Base-by-base conservation (phyloP, 2,113 vertebrate species). In the Eonycteris spelaea region DNA sequence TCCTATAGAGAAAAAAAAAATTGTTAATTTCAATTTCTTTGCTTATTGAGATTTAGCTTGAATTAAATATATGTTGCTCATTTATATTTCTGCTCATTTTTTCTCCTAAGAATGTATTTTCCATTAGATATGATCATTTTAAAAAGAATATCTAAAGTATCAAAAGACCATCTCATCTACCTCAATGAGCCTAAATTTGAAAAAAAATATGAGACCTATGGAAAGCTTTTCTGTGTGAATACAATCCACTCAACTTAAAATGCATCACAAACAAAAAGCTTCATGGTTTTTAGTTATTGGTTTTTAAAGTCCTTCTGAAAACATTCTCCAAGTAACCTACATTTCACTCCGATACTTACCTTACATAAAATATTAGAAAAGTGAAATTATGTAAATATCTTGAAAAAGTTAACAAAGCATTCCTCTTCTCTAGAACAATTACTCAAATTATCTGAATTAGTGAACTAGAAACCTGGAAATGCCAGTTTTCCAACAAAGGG, bases 231-330 rank as follows among this genome's bases (percentile, higher is more conserved):
- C 43, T 53, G 43, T 3, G 6, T 22, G 77, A 80, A 92, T 70
- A 77, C 10, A 92, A 89, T 87, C 63, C 4, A 68, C 3, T 75
- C 61, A 82, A 65, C 3, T 90, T 93, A 91, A 79, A 90, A 90
- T 55, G 92, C 33, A 86, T 70, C 84, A 94, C 24, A 87, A 95
- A 89, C 55, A 75, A 94, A 89, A 83, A 57, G 5, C 5, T 82
- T 30, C 67, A 43, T 59, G 40, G 68, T 38, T 94, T 95, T 63
- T 43, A 89, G 35, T 85, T 30, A 89, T 7, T 63, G 71, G 35
- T 73, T 95, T 86, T 35, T 38, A 94, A 90, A 94, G 38, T 59
- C 22, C 11, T 78, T 95, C 63, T 91, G 21, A 94, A 93, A 89
- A 94, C 19, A 80, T 35, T 95, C 40, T 83, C 16, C 65, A 82